Conservation (phyloP, 2,113 vertebrate genomes). For the Archilochus colubris region DNA sequence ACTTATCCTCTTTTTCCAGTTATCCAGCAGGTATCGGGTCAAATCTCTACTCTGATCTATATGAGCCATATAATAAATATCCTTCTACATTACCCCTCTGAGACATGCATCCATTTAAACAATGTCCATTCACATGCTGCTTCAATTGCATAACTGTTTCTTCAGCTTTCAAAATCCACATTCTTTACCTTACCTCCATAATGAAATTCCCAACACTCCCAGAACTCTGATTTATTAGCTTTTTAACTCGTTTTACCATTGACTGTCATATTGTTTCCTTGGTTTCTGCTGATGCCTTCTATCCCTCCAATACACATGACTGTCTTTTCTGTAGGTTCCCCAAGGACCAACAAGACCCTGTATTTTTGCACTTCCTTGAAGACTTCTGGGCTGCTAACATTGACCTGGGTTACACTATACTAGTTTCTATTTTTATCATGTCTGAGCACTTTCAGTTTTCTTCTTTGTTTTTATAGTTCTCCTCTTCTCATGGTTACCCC, state of each 20-base stretch:
- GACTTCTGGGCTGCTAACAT: neutral
- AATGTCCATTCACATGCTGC: neutral
- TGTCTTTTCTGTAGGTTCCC: neutral
- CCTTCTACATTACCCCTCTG: neutral
- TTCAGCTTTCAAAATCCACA: neutral
- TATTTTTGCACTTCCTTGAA: neutral
- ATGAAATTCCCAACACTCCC: too few relatives aligned
- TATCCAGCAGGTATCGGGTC: neutral
- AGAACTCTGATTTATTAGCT: too few relatives aligned
- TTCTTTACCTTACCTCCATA: neutral
- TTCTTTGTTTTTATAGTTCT: neutral
- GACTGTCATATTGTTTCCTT: too few relatives aligned
- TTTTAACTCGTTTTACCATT: too few relatives aligned
- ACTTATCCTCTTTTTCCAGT: neutral
- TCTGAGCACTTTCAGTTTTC: neutral
- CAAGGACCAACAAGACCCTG: neutral
- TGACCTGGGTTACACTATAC: neutral
- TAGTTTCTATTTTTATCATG: neutral
- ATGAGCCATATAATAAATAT: neutral
- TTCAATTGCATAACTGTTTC: neutral
- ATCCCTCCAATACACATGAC: neutral
- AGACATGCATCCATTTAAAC: neutral
- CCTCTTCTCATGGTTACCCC: neutral
- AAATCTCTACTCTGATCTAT: neutral
- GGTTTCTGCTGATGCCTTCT: too few relatives aligned